phyloP scores from a whole-genome alignment of 2,888 invertebrate species.

The Stenotaenia linearis region DNA sequence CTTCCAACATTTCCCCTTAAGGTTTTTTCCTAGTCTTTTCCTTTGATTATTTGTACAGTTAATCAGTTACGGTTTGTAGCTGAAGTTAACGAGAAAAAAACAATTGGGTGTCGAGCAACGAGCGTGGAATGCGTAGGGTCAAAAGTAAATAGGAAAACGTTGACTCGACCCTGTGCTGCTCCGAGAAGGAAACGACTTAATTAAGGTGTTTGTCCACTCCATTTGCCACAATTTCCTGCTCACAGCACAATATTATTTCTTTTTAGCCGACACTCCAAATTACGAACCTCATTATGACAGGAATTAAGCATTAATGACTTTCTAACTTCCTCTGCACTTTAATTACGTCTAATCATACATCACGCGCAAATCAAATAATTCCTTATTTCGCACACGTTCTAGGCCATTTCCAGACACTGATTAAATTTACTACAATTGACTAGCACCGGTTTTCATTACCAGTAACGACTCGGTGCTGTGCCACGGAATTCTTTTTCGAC shows the following conservation, averaged over 20 bases:
- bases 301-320: neutral
- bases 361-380: neutral
- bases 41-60: neutral
- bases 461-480: no score
- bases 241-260: neutral
- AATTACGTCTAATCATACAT: neutral
- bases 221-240: slow-evolving; percentile 1
- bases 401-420: no score
- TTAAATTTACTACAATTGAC: no score
- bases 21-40: neutral
- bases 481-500: no score
- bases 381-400: neutral
- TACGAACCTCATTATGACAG: neutral
- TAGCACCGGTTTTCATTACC: no score
- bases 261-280: neutral
- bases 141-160: slow-evolving; percentile 9
- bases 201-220: slow-evolving; percentile 5
- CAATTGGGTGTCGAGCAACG: slow-evolving; percentile 4
- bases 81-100: slow-evolving; percentile 1
- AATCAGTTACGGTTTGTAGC: neutral
- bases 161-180: neutral
- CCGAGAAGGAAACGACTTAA: neutral
- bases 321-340: neutral
- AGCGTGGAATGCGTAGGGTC: neutral
- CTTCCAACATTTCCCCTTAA: no score